Conservation (phyloP, 2,113 vertebrate genomes). For the Rhabdomys dilectus region DNA sequence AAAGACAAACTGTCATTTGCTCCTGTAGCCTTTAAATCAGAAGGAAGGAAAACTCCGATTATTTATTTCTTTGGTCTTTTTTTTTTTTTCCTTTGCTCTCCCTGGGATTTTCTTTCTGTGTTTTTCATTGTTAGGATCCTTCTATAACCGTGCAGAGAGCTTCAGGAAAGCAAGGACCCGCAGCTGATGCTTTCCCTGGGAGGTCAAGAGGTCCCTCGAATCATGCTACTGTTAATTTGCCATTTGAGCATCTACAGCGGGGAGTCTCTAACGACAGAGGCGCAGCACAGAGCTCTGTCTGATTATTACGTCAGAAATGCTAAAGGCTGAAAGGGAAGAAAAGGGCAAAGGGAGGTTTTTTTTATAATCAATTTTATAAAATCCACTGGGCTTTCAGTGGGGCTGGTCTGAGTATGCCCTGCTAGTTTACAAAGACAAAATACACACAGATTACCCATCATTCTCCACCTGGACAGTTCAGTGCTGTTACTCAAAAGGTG, state of each 20-base stretch:
- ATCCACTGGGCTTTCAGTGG: conserved; percentile 74
- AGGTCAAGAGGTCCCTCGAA: conserved; percentile 83
- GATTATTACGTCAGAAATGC: conserved; percentile 83
- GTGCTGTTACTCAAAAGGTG: conserved; percentile 49
- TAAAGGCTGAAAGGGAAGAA: conserved; percentile 79
- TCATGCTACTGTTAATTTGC: conserved; percentile 86
- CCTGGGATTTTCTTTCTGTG: neutral
- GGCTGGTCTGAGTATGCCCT: conserved; percentile 72
- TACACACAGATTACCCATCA: conserved; percentile 40
- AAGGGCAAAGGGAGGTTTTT: conserved; percentile 71
- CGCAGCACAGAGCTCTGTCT: conserved; percentile 79
- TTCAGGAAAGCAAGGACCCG: conserved; percentile 76
- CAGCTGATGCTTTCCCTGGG: conserved; percentile 83
- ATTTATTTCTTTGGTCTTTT: conserved; percentile 74
- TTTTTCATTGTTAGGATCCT: conserved; percentile 71
- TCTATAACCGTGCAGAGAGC: conserved; percentile 76
- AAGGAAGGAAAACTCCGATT: conserved; percentile 73
- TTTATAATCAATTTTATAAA: conserved; percentile 82
- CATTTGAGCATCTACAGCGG: conserved; percentile 81
- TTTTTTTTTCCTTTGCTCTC: conserved; percentile 60
- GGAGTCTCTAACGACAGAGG: conserved; percentile 79
- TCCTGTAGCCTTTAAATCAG: conserved; percentile 81
- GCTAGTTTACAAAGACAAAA: conserved; percentile 77
- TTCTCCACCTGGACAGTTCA: conserved; percentile 71
- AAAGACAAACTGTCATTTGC: conserved; percentile 80